phyloP scores from a whole-genome alignment of 2,113 vertebrate genomes.

The Mormoops blainvillei region DNA sequence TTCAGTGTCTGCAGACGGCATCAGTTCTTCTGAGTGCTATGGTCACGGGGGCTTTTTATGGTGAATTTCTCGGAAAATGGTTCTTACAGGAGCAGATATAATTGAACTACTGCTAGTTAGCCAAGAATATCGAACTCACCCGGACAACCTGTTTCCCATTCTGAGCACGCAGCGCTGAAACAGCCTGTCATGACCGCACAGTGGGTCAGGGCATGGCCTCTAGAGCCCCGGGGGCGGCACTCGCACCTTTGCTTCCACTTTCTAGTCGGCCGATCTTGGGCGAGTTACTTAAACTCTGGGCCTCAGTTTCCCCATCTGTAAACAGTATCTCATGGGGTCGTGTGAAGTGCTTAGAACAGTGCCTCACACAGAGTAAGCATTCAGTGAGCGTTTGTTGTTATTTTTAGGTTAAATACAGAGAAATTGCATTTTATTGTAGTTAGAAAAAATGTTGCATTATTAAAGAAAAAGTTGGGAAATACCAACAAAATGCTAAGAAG shows the following conservation, averaged over 20 bases:
- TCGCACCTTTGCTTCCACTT: neutral
- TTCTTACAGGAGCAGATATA: neutral
- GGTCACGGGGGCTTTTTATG: neutral
- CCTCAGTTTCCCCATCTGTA: neutral
- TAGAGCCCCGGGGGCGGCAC: neutral
- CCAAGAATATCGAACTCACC: neutral
- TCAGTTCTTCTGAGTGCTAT: fast-evolving
- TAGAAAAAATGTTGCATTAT: neutral
- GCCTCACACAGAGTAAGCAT: neutral
- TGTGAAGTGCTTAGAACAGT: neutral
- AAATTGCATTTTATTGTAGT: neutral
- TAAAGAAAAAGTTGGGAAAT: neutral
- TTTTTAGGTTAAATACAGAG: neutral
- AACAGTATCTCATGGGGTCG: fast-evolving
- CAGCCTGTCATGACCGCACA: too few relatives aligned
- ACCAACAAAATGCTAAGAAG: neutral
- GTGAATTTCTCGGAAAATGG: neutral
- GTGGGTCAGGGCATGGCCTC: neutral
- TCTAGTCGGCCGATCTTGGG: neutral
- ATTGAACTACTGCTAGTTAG: neutral
- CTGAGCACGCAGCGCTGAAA: too few relatives aligned
- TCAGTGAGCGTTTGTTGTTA: neutral
- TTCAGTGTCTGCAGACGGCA: neutral
- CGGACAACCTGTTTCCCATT: neutral
- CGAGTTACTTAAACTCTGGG: neutral